phyloP scores from a whole-genome alignment of 2,113 vertebrate species.

The Montifringilla adamsi region DNA sequence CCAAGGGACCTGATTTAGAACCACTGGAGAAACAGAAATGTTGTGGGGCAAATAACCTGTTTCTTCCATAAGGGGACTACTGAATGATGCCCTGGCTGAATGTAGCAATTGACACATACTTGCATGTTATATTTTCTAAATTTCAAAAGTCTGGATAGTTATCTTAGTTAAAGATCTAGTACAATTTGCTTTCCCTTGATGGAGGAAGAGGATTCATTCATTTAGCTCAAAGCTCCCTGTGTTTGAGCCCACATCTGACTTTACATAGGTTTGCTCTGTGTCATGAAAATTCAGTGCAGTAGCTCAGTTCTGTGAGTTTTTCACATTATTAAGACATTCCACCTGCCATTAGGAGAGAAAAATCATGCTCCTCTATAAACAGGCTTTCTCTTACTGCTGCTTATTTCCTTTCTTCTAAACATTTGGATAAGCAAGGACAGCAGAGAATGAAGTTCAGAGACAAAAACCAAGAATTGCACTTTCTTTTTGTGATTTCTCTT shows the following conservation, averaged over 20 bases:
- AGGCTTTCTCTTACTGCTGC: not conserved
- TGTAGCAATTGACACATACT: not conserved
- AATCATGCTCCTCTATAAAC: not conserved
- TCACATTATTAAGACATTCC: not conserved
- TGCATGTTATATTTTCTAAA: not conserved
- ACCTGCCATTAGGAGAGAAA: not conserved
- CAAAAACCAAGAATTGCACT: not conserved
- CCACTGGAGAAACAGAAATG: slow-evolving; percentile 6
- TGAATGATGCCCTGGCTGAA: not conserved
- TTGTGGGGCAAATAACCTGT: not conserved
- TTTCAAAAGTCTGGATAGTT: not conserved
- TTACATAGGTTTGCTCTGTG: not conserved
- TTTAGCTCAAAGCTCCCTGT: not conserved
- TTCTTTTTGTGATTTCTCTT: not conserved
- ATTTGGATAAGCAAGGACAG: not conserved
- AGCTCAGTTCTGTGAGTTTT: not conserved
- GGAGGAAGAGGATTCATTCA: not conserved
- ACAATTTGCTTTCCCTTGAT: not conserved
- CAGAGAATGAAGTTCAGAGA: not conserved
- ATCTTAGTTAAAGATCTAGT: not conserved
- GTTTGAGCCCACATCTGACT: not conserved
- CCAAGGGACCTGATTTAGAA: slow-evolving; percentile 28
- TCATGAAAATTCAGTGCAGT: not conserved
- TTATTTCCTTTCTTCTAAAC: not conserved
- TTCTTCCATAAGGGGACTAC: not conserved